phyloP scores from a whole-genome alignment of 53 echinoderm and acorn worm genomes.

The Stichopus horrens region DNA sequence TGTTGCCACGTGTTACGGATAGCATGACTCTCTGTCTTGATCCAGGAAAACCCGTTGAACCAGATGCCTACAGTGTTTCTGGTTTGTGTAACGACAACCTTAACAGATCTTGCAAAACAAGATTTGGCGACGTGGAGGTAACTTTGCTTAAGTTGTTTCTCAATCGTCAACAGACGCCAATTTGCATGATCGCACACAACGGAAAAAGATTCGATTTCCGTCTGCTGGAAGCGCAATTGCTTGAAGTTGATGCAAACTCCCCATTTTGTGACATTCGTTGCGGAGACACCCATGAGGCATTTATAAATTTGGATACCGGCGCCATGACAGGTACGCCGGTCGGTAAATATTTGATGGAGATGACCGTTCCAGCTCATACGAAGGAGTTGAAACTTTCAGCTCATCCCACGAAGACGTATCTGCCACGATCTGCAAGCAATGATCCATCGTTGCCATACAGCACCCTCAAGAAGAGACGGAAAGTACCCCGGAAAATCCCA shows the following conservation, averaged over 20 bases:
- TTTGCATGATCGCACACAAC: constrained; percentile 72
- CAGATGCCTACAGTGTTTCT: constrained; percentile 52
- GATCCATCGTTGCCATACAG: too few relatives aligned
- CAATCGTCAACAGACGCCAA: constrained; percentile 57
- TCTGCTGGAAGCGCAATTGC: constrained; percentile 52
- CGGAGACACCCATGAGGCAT: constrained; percentile 19
- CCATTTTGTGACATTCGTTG: neutral
- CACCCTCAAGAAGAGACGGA: too few relatives aligned
- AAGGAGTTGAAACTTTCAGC: too few relatives aligned
- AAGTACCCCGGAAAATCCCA: too few relatives aligned
- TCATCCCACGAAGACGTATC: too few relatives aligned
- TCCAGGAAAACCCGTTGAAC: constrained; percentile 64
- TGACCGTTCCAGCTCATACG: too few relatives aligned
- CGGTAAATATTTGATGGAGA: too few relatives aligned
- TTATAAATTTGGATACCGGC: constrained; percentile 2
- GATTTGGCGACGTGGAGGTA: constrained; percentile 54
- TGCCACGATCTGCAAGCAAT: too few relatives aligned
- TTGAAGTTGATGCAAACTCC: neutral
- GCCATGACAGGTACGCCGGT: too few relatives aligned
- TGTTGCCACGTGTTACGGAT: constrained; percentile 71
- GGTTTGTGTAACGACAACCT: constrained; percentile 68
- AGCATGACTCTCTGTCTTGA: constrained; percentile 72
- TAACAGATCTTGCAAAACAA: constrained; percentile 45
- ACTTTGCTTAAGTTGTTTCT: constrained; percentile 61
- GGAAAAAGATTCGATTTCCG: constrained; percentile 74